phyloP scores from a whole-genome alignment of 2,888 invertebrate genomes.

The Dorcus parallelipipedus region DNA sequence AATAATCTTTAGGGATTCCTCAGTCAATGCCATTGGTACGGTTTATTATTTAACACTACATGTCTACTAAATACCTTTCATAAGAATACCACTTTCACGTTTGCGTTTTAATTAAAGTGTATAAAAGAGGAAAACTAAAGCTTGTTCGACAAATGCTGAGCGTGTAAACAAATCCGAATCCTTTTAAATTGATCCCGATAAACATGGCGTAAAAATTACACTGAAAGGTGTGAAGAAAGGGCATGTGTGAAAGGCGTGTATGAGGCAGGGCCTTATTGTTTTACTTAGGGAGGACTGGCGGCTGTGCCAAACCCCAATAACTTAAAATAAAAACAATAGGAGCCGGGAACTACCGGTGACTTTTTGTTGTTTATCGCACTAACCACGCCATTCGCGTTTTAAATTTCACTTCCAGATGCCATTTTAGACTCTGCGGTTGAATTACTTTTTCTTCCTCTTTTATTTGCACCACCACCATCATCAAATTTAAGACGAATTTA shows the following conservation, averaged over 20 bases:
- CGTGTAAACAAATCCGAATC: slow-evolving; percentile 29
- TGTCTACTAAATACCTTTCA: too few relatives aligned
- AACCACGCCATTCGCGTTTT: slow-evolving; percentile 25
- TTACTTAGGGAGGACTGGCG: slow-evolving; percentile 25
- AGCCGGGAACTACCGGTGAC: slow-evolving; percentile 26
- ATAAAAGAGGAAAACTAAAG: not conserved
- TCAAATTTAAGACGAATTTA: too few relatives aligned
- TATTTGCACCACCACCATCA: too few relatives aligned
- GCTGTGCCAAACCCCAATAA: slow-evolving; percentile 20
- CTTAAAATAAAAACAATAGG: slow-evolving; percentile 24
- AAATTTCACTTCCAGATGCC: slow-evolving; percentile 29
- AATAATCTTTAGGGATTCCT: too few relatives aligned
- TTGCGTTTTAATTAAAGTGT: not conserved
- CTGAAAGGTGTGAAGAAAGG: slow-evolving; percentile 29
- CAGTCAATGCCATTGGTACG: too few relatives aligned
- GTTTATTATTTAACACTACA: too few relatives aligned
- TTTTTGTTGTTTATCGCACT: slow-evolving; percentile 19
- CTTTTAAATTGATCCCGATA: slow-evolving; percentile 28
- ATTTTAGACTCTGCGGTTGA: slow-evolving; percentile 14
- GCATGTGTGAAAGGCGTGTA: slow-evolving; percentile 31
- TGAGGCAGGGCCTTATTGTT: slow-evolving; percentile 27
- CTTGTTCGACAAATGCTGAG: slow-evolving; percentile 1
- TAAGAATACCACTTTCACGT: too few relatives aligned
- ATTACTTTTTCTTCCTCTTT: too few relatives aligned
- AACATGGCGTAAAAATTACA: slow-evolving; percentile 31